Conservation (phyloP, 2,797 vertebrate genomes). For the Acrossocheilus fasciatus region DNA sequence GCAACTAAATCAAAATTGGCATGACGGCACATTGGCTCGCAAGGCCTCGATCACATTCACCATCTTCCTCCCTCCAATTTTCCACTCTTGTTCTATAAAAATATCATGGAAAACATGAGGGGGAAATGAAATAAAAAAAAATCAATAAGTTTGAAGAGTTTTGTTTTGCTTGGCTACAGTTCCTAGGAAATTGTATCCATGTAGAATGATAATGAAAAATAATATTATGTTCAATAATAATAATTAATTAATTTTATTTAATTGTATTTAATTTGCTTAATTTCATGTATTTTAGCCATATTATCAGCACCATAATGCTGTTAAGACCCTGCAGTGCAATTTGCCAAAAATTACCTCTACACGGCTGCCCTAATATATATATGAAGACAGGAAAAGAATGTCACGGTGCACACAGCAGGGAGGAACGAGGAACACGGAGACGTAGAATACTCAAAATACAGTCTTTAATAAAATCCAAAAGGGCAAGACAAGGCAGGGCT, state of each 20-base stretch:
- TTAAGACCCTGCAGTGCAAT: neutral
- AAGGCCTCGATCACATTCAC: neutral
- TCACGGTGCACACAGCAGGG: too few relatives aligned
- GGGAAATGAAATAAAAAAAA: neutral
- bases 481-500: too few relatives aligned
- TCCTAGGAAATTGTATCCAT: neutral
- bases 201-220: neutral
- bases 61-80: neutral
- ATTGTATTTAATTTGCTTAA: neutral
- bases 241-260: neutral
- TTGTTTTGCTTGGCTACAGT: neutral
- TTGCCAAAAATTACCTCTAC: neutral
- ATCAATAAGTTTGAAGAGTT: neutral
- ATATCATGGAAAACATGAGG: neutral
- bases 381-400: neutral
- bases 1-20: constrained; percentile 11
- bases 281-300: neutral
- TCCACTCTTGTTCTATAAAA: neutral
- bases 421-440: too few relatives aligned
- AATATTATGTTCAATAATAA: neutral
- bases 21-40: neutral
- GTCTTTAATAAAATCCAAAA: too few relatives aligned
- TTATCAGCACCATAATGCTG: neutral
- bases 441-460: too few relatives aligned
- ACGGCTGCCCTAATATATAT: neutral